A percentile compares a stretch with the other conserved stretches of the same genome.
These are phyloP conservation scores for Antitype chi DNA, from an alignment of 2,888 invertebrate genomes.

Conservation along the genomic window DNA sequence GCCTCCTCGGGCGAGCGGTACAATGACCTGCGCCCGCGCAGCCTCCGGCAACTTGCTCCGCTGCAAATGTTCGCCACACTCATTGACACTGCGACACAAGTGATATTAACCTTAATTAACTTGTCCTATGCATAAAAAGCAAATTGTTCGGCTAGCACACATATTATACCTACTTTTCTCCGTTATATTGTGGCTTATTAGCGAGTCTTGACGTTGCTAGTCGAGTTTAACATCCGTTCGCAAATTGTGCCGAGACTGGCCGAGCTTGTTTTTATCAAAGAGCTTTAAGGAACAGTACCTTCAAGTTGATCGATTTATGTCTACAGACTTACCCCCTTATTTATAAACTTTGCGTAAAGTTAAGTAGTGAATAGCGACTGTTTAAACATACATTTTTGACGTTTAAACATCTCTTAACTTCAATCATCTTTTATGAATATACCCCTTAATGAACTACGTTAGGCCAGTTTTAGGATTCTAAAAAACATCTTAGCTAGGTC, in stretches of 20 bases:
- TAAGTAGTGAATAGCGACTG: too few relatives aligned
- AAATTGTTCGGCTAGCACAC: constrained; percentile 45
- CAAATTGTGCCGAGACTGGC: constrained; percentile 12
- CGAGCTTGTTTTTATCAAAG: neutral
- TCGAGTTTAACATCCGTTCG: constrained; percentile 26
- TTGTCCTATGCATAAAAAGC: constrained; percentile 61
- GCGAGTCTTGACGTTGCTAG: constrained; percentile 12
- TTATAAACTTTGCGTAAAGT: too few relatives aligned
- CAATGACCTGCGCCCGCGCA: constrained; percentile 85
- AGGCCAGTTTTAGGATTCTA: neutral
- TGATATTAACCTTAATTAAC: constrained; percentile 73
- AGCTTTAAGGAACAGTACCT: neutral
- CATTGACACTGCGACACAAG: constrained; percentile 72
- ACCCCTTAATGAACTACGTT: neutral
- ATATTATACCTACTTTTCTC: constrained; percentile 52
- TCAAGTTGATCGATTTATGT: neutral
- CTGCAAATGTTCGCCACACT: constrained; percentile 79
- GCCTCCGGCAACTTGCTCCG: constrained; percentile 78
- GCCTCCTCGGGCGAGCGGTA: constrained; percentile 79
- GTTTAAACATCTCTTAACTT: too few relatives aligned
- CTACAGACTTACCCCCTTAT: neutral
- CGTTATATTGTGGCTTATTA: constrained; percentile 45
- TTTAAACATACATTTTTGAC: too few relatives aligned
- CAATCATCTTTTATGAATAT: too few relatives aligned
- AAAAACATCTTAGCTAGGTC: neutral